Percentiles rank a stretch among this genome's conserved stretches.
Conservation (phyloP, 2,113 vertebrate genomes). For the Rhadina sibilatrix region DNA sequence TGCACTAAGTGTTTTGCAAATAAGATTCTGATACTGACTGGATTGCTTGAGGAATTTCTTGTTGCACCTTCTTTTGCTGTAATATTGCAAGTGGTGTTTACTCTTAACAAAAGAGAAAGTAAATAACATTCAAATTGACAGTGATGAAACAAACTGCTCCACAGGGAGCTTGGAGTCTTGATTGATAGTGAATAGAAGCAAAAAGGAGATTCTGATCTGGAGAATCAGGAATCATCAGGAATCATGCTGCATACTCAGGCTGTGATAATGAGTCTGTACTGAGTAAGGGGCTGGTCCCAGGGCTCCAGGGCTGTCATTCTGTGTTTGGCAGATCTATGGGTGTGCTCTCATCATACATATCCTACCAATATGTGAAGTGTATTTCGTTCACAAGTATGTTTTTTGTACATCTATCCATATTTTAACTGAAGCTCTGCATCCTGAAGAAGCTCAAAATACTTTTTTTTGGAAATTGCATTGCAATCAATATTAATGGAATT, state of each 20-base stretch:
- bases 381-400: not conserved
- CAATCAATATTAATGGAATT: not conserved
- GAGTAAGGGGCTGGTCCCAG: not conserved
- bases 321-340: not conserved
- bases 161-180: not conserved
- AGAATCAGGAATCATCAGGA: not conserved
- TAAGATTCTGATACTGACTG: not conserved
- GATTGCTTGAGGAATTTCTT: not conserved
- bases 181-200: not conserved
- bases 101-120: not conserved
- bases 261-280: not conserved
- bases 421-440: not conserved
- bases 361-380: not conserved
- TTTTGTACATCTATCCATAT: fast-evolving
- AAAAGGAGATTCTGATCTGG: not conserved
- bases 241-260: not conserved
- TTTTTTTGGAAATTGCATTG: not conserved
- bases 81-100: not conserved
- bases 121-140: not conserved
- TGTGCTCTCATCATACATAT: not conserved
- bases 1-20: not conserved
- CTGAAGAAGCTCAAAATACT: not conserved
- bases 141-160: not conserved
- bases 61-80: not conserved
- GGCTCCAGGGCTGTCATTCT: not conserved